A percentile compares a stretch with the other conserved stretches of the same genome.
Evolutionary conservation across 1,140 invertebrate genomes (phyloP).

Genomic region (Bombus superbus): DNA sequence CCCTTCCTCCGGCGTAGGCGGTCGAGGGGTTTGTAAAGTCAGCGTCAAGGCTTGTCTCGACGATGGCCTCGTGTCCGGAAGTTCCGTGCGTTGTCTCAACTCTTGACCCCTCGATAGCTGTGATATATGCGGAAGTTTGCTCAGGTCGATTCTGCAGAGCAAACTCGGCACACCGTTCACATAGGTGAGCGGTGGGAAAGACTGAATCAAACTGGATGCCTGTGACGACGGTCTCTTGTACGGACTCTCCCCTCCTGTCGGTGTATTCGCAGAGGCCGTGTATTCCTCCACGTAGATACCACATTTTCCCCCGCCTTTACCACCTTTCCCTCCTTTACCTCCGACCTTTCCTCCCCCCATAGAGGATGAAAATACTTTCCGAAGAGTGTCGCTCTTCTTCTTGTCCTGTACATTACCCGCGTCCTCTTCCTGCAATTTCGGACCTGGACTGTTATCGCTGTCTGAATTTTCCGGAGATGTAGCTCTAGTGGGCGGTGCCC

Average conservation of each 20-base stretch:
- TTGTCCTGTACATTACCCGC: constrained; percentile 86
- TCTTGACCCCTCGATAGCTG: constrained; percentile 79
- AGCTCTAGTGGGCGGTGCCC: constrained; percentile 73
- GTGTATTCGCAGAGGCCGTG: constrained; percentile 73
- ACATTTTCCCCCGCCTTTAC: constrained; percentile 85
- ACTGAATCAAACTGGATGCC: constrained; percentile 55
- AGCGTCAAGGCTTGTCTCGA: constrained; percentile 68
- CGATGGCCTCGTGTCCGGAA: constrained; percentile 84
- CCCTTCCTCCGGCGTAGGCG: constrained; percentile 74
- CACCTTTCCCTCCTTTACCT: constrained; percentile 85
- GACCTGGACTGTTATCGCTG: constrained; percentile 80
- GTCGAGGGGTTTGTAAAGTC: constrained; percentile 61
- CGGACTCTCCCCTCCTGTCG: constrained; percentile 79
- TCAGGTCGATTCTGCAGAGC: constrained; percentile 80
- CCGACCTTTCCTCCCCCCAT: constrained; percentile 84
- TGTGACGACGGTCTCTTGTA: constrained; percentile 79
- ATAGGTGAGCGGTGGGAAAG: constrained; percentile 68
- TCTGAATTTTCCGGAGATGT: constrained; percentile 78
- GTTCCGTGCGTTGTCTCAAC: constrained; percentile 81
- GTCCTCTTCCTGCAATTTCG: constrained; percentile 84
- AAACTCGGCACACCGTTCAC: constrained; percentile 76
- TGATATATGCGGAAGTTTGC: constrained; percentile 74
- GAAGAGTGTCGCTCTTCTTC: constrained; percentile 88
- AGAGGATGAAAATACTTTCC: constrained; percentile 85
- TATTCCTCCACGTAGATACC: constrained; percentile 81